Base-by-base conservation (phyloP, 2,797 vertebrate genomes). In the Tapirus indicus region DNA sequence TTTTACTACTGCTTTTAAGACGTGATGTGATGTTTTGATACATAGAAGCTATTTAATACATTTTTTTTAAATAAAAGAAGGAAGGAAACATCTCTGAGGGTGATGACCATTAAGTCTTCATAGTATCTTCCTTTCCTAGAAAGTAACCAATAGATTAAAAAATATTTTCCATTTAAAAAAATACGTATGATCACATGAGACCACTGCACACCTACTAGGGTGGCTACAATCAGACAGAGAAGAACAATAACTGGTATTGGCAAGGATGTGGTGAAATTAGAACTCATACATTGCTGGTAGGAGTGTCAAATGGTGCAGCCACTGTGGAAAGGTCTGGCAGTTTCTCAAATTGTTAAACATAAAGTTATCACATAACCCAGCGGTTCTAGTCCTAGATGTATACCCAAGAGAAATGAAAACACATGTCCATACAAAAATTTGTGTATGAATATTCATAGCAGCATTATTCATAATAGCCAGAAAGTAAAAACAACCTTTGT, bases 101-200 rank as follows among this genome's bases (percentile, higher is more conserved):
- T 68, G 85, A n/a, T 16, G 7, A 52, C 14, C 25, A 74, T 66
- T 56, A 21, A 12, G 32, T 75, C 66, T 93, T 86, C 29, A 47
- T n/a, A 84, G 23, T 69, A n/a, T 86, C n/a, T 91, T 66, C 27
- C 44, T 62, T 92, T 75, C 35, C 18, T 90, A 69, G 58, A 75
- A 85, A 93, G 58, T 75, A 71, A 71, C 68, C 41, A 62, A 13
- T 47, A 87, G 74, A 49, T 87, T 56, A n/a, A 82, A 69, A 87
- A 52, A 66, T 38, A 54, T 47, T 93, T 86, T 77, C 17, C 9
- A 25, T 94, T 83, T 80, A 44, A 49, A 72, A 89, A 74, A 66
- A 88, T 78, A 52, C 13, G 60, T 16, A 38, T 18, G 16, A 9
- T 68, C 11, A 32, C 27, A 1, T n/a, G 44, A 90, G 29, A 35